Percentiles rank a stretch among this genome's conserved stretches.
These are phyloP conservation scores for Euplagia quadripunctaria DNA, from an alignment of 2,888 invertebrate species.

Conservation along the genomic window DNA sequence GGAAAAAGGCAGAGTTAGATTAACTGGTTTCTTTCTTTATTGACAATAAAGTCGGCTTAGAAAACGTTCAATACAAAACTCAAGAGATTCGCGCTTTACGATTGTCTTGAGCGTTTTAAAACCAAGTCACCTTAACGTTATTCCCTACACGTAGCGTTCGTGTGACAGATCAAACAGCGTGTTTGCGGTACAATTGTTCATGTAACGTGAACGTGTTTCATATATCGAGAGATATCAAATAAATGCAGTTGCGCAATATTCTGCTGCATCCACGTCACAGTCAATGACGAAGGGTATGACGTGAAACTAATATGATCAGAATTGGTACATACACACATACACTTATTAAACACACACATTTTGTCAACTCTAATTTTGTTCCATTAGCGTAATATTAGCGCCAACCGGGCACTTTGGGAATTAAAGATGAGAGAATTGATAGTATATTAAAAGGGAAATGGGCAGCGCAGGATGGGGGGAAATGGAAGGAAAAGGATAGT, in stretches of 20 bases:
- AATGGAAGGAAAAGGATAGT: no score
- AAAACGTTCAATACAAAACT: not conserved
- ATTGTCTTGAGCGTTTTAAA: not conserved
- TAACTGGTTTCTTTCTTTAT: not conserved
- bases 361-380: no score
- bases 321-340: no score
- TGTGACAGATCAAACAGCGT: slow-evolving; percentile 17
- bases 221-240: not conserved
- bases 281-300: not conserved
- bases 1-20: not conserved
- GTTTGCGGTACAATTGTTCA: slow-evolving; percentile 1
- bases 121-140: slow-evolving; percentile 5
- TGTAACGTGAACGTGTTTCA: not conserved
- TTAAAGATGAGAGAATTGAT: no score
- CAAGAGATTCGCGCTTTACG: not conserved
- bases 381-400: no score
- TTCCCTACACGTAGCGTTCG: slow-evolving; percentile 12
- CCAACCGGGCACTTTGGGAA: no score
- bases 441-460: no score
- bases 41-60: not conserved
- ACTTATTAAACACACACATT: no score
- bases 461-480: no score
- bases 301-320: not conserved
- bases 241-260: not conserved
- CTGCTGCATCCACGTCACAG: not conserved